Evolutionary conservation across 2,888 invertebrate genomes (phyloP), one percentile per base, ranked within the genome.

Genomic region (Cyrtodaria siliqua): DNA sequence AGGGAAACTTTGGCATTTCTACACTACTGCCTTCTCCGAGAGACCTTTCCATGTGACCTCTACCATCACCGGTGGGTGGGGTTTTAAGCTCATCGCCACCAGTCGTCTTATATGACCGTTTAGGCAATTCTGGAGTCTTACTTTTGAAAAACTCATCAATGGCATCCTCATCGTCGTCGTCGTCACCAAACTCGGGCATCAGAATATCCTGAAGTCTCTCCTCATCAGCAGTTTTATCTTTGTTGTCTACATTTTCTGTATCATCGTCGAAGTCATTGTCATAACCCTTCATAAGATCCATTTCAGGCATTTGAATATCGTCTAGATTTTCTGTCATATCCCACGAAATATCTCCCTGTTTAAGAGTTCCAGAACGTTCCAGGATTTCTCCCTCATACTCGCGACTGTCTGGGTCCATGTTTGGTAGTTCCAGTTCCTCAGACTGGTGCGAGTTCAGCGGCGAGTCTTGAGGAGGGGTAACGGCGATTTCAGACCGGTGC

Each of bases 231-330:
- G 38, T 33, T n/a, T 33, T 33, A 8, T 33, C 12, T 8, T 8
- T 8, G 12, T 4, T 29, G n/a, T n/a, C n/a, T n/a, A n/a, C n/a
- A n/a, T n/a, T n/a, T n/a, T n/a, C n/a, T 2, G n/a, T 40, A 16
- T 27, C 52, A 8, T 27, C 14, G 33, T 56, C 66, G 18, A 52
- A 16, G n/a, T 29, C 49, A 33, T 24, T 29, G n/a, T 66, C 60
- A 8, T 14, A 61, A 2, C 26, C 44, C 1, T 55, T 18, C 16
- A 16, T 55, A 16, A 64, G 27, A 27, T 62, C 73, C 27, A 84
- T 53, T 23, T 80, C 74, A 33, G 82, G 82, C 61, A 82, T 68
- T 60, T 85, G 74, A 29, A 83, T 83, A 61, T 85, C 81, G 2
- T 81, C 84, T 9, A 85, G 55, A 24, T 77, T 77, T 44, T 81